A percentile compares a stretch with the other conserved stretches of the same genome.
Evolutionary conservation across 2,888 invertebrate species (phyloP).

Genomic region (Platycheirus rosarum): DNA sequence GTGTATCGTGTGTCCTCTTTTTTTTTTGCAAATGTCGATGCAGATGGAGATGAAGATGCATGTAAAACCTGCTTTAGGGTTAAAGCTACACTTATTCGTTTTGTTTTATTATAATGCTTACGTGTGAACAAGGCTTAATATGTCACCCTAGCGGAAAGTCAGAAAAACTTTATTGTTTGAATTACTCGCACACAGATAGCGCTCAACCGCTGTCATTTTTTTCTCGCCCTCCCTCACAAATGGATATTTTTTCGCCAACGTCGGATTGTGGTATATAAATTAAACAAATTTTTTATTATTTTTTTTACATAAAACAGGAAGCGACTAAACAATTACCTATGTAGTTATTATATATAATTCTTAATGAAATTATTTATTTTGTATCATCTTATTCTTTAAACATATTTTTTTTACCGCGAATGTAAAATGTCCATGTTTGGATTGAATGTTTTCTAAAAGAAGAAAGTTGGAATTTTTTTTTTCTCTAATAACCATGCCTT

Average conservation of each 20-base stretch:
- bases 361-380: too few relatives aligned
- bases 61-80: too few relatives aligned
- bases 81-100: too few relatives aligned
- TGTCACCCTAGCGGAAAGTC: too few relatives aligned
- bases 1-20: too few relatives aligned
- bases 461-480: background rate
- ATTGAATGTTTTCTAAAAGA: background rate
- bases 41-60: too few relatives aligned
- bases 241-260: constrained; percentile 46
- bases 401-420: constrained; percentile 19
- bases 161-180: too few relatives aligned
- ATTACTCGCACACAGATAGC: constrained; percentile 37
- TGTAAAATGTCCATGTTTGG: constrained; percentile 13
- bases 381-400: too few relatives aligned
- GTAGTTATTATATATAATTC: too few relatives aligned
- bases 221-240: constrained; percentile 17
- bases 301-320: constrained; percentile 1
- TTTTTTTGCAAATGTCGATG: too few relatives aligned
- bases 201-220: constrained; percentile 36
- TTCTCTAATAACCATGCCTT: background rate
- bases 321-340: constrained; percentile 3
- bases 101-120: too few relatives aligned
- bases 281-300: constrained; percentile 17
- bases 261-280: constrained; percentile 35
- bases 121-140: too few relatives aligned